A percentile compares a stretch with the other conserved stretches of the same genome.
Evolutionary conservation across 1,140 invertebrate genomes (phyloP).

Genomic region (Pseudachorutes palmiensis): DNA sequence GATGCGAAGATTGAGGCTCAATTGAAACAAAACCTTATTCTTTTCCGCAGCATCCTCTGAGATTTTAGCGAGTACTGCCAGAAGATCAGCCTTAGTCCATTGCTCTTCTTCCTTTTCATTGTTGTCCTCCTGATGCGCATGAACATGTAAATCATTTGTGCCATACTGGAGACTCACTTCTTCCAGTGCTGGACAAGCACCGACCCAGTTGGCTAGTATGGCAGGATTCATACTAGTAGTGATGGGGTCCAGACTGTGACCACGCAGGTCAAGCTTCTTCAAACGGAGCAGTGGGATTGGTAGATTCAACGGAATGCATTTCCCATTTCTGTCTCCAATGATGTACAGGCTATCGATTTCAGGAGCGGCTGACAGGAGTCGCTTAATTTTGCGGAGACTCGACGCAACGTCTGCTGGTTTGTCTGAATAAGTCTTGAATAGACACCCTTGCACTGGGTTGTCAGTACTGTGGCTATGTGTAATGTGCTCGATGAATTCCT

Average conservation of each 20-base stretch:
- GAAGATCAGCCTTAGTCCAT: neutral
- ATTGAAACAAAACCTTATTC: neutral
- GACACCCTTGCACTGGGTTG: no score
- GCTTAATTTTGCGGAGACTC: no score
- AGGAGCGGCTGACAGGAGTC: neutral
- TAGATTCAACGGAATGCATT: neutral
- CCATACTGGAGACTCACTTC: neutral
- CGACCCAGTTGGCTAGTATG: neutral
- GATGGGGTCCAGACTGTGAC: neutral
- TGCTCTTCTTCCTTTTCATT: neutral
- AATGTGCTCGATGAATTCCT: no score
- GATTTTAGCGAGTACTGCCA: neutral
- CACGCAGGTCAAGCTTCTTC: neutral
- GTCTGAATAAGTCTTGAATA: no score
- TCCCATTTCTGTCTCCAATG: neutral
- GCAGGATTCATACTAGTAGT: neutral
- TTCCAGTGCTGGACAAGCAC: neutral
- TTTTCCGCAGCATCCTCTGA: neutral
- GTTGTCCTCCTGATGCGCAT: no score
- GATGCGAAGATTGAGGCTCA: neutral
- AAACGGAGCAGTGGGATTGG: neutral
- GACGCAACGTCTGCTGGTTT: no score
- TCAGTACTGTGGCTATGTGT: no score
- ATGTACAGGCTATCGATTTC: neutral
- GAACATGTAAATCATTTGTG: no score